Conservation (phyloP, 2,888 invertebrate genomes). For the Laspeyria flexula region DNA sequence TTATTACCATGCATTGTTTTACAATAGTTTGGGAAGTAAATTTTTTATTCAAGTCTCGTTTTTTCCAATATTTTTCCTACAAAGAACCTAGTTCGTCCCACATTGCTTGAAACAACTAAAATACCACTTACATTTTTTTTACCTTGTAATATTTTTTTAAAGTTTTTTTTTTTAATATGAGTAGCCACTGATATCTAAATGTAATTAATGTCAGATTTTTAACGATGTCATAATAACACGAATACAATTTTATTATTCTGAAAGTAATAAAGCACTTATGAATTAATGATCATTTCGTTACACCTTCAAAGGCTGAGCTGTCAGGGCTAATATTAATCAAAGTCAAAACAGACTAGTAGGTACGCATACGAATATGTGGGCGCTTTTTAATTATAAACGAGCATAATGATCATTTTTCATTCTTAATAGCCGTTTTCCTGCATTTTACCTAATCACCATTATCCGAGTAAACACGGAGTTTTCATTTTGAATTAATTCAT, state of each 20-base stretch:
- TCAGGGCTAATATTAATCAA: constrained; percentile 81
- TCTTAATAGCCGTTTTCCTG: constrained; percentile 79
- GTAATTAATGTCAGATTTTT: constrained; percentile 7
- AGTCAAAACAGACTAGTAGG: constrained; percentile 67
- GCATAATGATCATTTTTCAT: constrained; percentile 84
- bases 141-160: too few relatives aligned
- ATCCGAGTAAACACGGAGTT: constrained; percentile 57
- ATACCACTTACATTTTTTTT: too few relatives aligned
- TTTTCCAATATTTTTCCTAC: too few relatives aligned
- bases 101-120: too few relatives aligned
- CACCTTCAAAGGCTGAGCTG: constrained; percentile 59
- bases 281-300: constrained; percentile 56
- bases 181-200: too few relatives aligned
- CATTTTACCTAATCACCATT: constrained; percentile 80
- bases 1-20: too few relatives aligned
- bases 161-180: too few relatives aligned
- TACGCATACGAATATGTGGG: constrained; percentile 59
- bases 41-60: too few relatives aligned
- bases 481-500: constrained; percentile 49
- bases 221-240: constrained; percentile 16
- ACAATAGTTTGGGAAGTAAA: too few relatives aligned
- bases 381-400: constrained; percentile 81
- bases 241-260: constrained; percentile 43
- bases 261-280: constrained; percentile 35
- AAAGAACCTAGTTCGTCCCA: too few relatives aligned